Evolutionary conservation across 2,797 vertebrate species (phyloP).

Genomic region (Trachops cirrhosus): DNA sequence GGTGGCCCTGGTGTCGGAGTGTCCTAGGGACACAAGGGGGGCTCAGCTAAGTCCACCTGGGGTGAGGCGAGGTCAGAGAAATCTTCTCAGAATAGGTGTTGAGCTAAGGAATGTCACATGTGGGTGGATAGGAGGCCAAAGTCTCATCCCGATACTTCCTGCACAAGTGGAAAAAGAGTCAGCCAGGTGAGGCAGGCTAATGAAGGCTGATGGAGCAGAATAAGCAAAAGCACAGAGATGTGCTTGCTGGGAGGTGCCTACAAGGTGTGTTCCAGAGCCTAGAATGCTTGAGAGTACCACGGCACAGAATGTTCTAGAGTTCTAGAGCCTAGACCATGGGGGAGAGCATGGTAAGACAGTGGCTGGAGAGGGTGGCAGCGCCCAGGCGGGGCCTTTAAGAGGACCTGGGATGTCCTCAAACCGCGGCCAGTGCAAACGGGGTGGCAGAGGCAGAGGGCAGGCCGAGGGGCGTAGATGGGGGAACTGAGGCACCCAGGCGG

Average conservation of each 20-base stretch:
- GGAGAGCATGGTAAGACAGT: neutral
- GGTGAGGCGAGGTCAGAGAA: neutral
- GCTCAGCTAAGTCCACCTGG: neutral
- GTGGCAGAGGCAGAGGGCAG: no score
- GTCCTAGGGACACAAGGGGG: accelerated
- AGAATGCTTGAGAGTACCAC: no score
- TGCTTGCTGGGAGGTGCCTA: neutral
- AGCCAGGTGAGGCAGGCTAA: neutral
- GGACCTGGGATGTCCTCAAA: neutral
- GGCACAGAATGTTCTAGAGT: neutral
- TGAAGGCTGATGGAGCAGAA: neutral
- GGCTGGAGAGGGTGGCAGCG: no score
- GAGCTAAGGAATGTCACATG: neutral
- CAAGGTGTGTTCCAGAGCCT: neutral
- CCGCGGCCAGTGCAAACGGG: accelerated
- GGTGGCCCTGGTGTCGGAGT: accelerated
- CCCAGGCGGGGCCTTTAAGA: neutral
- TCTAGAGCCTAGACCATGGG: neutral
- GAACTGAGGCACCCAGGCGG: neutral
- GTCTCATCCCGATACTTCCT: neutral
- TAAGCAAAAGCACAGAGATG: neutral
- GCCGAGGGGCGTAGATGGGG: neutral
- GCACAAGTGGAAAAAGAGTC: neutral
- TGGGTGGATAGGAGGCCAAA: neutral
- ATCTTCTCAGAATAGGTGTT: neutral